Conservation (phyloP, 2,888 invertebrate species). For the Drosophila neoperkinsi region DNA sequence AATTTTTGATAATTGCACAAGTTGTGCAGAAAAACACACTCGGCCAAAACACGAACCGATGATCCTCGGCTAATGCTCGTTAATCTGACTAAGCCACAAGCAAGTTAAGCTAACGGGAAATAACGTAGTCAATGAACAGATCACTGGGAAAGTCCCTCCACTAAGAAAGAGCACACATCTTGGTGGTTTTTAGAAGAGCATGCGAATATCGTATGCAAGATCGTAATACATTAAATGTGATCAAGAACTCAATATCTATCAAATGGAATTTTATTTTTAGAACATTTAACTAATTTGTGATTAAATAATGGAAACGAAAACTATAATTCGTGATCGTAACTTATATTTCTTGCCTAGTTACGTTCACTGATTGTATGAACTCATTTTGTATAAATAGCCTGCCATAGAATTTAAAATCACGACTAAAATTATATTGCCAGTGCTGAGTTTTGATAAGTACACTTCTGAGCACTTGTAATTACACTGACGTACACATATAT, state of each 20-base stretch:
- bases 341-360: background rate
- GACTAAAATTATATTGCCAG: conserved; percentile 12
- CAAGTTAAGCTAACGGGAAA: conserved; percentile 79
- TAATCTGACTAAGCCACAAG: conserved; percentile 66
- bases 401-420: conserved; percentile 24
- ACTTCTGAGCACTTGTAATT: conserved; percentile 22
- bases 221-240: background rate
- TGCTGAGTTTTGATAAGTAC: conserved; percentile 7
- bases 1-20: conserved; percentile 79
- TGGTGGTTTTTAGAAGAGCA: conserved; percentile 30
- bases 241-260: background rate
- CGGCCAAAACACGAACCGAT: conserved; percentile 63
- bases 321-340: conserved; percentile 30
- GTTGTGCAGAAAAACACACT: conserved; percentile 43
- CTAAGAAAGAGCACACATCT: conserved; percentile 50
- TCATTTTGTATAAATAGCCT: conserved; percentile 29
- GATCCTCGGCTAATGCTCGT: conserved; percentile 68
- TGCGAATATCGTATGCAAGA: conserved; percentile 13
- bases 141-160: conserved; percentile 63
- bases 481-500: conserved; percentile 13
- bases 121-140: conserved; percentile 75
- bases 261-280: background rate
- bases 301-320: background rate
- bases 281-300: too few relatives aligned
- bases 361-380: conserved; percentile 19